phyloP scores from a whole-genome alignment of 2,797 vertebrate genomes.

The Neopelma chrysocephalum region DNA sequence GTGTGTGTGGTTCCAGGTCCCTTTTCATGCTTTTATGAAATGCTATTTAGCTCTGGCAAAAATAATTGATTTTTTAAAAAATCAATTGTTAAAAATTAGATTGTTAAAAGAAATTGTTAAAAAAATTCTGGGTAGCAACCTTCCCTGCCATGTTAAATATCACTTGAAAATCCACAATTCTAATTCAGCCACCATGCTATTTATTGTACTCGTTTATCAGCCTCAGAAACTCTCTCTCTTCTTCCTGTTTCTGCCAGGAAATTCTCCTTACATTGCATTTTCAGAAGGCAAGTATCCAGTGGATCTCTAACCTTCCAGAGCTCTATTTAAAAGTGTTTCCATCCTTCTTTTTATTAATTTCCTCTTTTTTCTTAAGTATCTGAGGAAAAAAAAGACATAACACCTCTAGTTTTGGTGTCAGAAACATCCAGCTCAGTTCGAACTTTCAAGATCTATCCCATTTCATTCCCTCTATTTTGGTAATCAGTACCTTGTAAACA shows the following conservation, averaged over 20 bases:
- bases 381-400: not conserved
- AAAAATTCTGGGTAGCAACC: not conserved
- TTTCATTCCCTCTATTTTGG: not conserved
- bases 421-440: not conserved
- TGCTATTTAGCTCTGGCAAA: not conserved
- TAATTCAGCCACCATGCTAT: not conserved
- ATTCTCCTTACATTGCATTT: not conserved
- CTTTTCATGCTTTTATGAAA: not conserved
- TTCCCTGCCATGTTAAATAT: not conserved
- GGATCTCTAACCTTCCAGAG: not conserved
- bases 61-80: not conserved
- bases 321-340: not conserved
- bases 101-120: too few relatives aligned
- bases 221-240: not conserved
- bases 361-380: not conserved
- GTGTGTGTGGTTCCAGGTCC: not conserved
- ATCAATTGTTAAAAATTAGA: too few relatives aligned
- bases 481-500: not conserved
- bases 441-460: not conserved
- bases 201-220: not conserved
- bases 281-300: not conserved
- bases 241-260: not conserved
- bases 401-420: not conserved
- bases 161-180: not conserved
- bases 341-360: not conserved